These are phyloP conservation scores for Pachydiplax longipennis DNA, from an alignment of 2,888 invertebrate species.

Conservation along the genomic window DNA sequence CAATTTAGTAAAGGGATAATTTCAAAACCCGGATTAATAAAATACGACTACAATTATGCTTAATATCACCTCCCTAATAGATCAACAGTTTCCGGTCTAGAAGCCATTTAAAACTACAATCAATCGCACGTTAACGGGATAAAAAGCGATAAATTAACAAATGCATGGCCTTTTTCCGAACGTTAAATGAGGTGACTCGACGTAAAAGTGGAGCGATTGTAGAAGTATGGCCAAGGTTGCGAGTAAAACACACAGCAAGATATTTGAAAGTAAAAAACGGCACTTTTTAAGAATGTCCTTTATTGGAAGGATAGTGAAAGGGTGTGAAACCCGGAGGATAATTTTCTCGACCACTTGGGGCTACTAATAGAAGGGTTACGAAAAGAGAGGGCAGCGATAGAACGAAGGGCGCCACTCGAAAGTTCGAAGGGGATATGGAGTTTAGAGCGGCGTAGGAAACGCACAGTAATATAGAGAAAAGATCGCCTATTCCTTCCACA, in stretches of 20 bases:
- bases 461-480: not conserved
- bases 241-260: constrained; percentile 19
- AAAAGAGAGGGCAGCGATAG: not conserved
- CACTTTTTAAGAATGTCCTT: constrained; percentile 17
- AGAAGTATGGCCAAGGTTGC: constrained; percentile 27
- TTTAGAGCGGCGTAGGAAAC: not conserved
- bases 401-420: not conserved
- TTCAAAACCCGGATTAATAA: not conserved
- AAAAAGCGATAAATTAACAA: not conserved
- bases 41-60: too few relatives aligned
- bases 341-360: not conserved
- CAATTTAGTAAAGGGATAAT: not conserved
- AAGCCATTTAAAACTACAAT: not conserved
- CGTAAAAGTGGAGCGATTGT: constrained; percentile 5
- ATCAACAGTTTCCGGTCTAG: not conserved
- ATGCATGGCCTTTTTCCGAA: not conserved
- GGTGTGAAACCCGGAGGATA: not conserved
- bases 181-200: not conserved
- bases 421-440: not conserved
- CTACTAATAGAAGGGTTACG: not conserved
- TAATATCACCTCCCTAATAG: not conserved
- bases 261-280: constrained; percentile 26
- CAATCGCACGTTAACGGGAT: not conserved
- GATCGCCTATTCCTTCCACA: not conserved
- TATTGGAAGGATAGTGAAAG: constrained; percentile 24